Evolutionary conservation across 2,113 vertebrate species (phyloP), one percentile per base, ranked within the genome.

Genomic region (Oreochromis niloticus): DNA sequence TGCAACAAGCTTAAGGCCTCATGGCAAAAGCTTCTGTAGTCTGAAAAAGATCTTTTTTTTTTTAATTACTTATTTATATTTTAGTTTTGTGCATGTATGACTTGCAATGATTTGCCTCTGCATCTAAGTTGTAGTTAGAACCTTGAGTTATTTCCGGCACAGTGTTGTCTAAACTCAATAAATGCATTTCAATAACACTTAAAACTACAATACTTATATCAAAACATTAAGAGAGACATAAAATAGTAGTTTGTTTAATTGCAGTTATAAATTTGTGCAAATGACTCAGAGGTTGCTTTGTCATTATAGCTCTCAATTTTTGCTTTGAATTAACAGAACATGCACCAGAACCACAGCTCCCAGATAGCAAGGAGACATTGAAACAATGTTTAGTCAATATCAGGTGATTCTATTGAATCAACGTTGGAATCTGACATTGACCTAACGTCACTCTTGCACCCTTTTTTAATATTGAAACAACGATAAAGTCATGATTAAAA

Each of bases 281-380:
- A 30, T 48, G 13, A 75, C 9, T 27, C 71, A 11, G 6, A 75
- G 7, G 43, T 46, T 78, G 3, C 14, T 50, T 16, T 48, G 43
- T 32, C 30, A 4, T 24, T 78, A 1, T 50, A 50, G 24, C 46
- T 32, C 71, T 78, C 27, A 78, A 50, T 32, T 32, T 12, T 78
- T 68, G 6, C 22, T 88, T 83, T 88, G 16, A 52, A 85, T 68
- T 78, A 13, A 16, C 30, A 96, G 95, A 94, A 1, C 19, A 48
- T 50, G 91, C 92, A 43, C 50, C 87, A 61, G 46, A 87, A 34
- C 95, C 94, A 6, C 61, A 94, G 43, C 1, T 96, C 22, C 22
- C 22, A 22, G 22, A 22, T 22, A 22, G 22, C 22, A 22, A 22
- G 22, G 22, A 22, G 22, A 22, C 22, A 22, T 22, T 22, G 22